Base-by-base conservation (phyloP, 2,888 invertebrate species). In the Drosophila neonasuta region DNA sequence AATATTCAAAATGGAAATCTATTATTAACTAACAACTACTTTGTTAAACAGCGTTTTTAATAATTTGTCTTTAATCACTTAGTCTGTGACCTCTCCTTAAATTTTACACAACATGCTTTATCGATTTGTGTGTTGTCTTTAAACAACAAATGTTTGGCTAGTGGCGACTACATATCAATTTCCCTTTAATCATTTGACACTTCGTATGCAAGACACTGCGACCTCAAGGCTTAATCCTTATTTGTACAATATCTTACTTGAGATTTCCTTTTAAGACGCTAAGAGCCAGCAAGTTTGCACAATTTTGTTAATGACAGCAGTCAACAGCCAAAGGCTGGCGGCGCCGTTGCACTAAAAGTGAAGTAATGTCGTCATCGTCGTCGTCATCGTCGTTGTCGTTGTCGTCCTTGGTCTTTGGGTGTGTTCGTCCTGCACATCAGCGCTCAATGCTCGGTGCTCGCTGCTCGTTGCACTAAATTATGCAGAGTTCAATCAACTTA, bases 401-500 rank as follows among this genome's bases (percentile, higher is more conserved):
- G 20, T 55, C 46, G 41, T 49, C 15, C 41, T 32, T 34, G 42
- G 20, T 45, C 42, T 17, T 11, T 46, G 46, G 32, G 58, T 34
- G 46, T 72, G 36, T 36, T 36, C 36, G 65, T 59, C 54, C 56
- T 66, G 64, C 62, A 62, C 65, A 60, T 59, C 55, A 58, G 57
- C 29, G 34, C 30, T 30, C 30, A 30, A 9, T 8, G 32, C 24
- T 24, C 17, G 10, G 15, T 15, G 41, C 24, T 39, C 59, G 44
- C 42, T 48, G 54, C 49, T 74, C 46, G 58, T 55, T 74, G 77
- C 66, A 69, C 66, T 78, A 75, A 78, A 78, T 78, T 71, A 78
- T 78, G 79, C 78, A 78, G 75, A 78, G 78, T 78, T 78, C 78
- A 78, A 78, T 78, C 76, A 79, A 79, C 78, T 78, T 78, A 69